phyloP scores from a whole-genome alignment of 37 sponge, comb jelly and placozoan species.

The Cladorhizidae sp. region DNA sequence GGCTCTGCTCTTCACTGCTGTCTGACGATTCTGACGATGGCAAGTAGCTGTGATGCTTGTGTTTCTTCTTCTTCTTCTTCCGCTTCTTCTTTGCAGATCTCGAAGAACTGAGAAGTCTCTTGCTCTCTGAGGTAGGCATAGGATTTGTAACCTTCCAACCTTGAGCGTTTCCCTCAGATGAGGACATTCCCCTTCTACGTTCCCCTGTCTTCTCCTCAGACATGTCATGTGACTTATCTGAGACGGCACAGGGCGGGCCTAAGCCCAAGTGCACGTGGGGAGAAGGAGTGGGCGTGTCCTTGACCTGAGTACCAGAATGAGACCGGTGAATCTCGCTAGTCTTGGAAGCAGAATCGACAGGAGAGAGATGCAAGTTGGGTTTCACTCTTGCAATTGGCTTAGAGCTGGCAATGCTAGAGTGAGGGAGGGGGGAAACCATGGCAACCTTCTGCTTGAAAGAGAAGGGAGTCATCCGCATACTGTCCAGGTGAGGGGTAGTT shows the following conservation, averaged over 20 bases:
- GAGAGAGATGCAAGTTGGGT: constrained; percentile 11
- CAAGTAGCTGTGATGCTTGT: constrained; percentile 15
- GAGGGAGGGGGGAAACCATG: constrained; percentile 2
- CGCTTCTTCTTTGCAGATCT: constrained; percentile 8
- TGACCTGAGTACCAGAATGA: background rate
- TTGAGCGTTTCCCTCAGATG: background rate
- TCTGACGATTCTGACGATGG: background rate
- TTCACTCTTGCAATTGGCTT: constrained; percentile 12
- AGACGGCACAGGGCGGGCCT: background rate
- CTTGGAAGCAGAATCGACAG: background rate
- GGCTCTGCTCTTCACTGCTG: no score
- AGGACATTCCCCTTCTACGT: no score
- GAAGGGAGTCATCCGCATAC: constrained; percentile 2
- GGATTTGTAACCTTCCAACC: background rate
- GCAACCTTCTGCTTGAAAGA: constrained; percentile 10
- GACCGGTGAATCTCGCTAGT: background rate
- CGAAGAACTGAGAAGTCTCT: background rate
- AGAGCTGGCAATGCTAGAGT: background rate
- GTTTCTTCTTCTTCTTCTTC: constrained; percentile 28
- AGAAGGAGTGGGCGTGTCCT: constrained; percentile 3
- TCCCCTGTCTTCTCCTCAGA: background rate
- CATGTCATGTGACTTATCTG: background rate
- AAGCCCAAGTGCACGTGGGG: background rate
- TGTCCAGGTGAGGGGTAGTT: no score
- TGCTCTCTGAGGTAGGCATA: no score